Evolutionary conservation across 1,140 invertebrate genomes (phyloP).

Genomic region (Episyrphus balteatus): DNA sequence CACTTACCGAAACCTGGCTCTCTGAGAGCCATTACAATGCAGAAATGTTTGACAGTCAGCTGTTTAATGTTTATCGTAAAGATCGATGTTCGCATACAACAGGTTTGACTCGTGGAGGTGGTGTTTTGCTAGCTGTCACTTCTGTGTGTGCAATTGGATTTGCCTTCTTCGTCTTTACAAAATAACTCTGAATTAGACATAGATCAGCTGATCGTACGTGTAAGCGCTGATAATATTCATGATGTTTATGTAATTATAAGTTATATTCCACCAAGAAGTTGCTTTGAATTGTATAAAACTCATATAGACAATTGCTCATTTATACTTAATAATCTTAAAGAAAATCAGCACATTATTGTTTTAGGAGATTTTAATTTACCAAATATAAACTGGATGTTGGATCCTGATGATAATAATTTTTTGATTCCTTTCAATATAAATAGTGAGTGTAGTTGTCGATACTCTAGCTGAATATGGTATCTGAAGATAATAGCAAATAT

Average conservation of each 20-base stretch:
- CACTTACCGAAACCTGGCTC: not conserved
- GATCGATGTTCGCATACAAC: not conserved
- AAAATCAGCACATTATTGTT: too few species aligned
- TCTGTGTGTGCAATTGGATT: not conserved
- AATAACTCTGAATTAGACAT: not conserved
- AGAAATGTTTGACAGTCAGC: not conserved
- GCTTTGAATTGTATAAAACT: not conserved
- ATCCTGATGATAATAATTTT: too few species aligned
- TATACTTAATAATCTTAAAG: too few species aligned
- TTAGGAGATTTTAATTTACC: too few species aligned
- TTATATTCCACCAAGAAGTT: not conserved
- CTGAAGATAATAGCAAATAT: too few species aligned
- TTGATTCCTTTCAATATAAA: too few species aligned
- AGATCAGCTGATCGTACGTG: too few species aligned
- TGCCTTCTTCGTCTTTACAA: not conserved
- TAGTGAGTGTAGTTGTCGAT: too few species aligned
- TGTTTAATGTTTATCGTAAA: not conserved
- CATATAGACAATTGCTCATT: too few species aligned
- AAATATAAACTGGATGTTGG: too few species aligned
- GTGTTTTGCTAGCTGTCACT: not conserved
- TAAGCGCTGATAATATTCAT: not conserved
- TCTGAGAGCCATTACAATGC: not conserved
- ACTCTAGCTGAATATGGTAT: too few species aligned
- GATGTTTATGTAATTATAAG: not conserved
- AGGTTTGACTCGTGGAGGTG: not conserved